Evolutionary conservation across 2,113 vertebrate genomes (phyloP), one percentile per base, ranked within the genome.

Genomic region (Muntiacus reevesi): DNA sequence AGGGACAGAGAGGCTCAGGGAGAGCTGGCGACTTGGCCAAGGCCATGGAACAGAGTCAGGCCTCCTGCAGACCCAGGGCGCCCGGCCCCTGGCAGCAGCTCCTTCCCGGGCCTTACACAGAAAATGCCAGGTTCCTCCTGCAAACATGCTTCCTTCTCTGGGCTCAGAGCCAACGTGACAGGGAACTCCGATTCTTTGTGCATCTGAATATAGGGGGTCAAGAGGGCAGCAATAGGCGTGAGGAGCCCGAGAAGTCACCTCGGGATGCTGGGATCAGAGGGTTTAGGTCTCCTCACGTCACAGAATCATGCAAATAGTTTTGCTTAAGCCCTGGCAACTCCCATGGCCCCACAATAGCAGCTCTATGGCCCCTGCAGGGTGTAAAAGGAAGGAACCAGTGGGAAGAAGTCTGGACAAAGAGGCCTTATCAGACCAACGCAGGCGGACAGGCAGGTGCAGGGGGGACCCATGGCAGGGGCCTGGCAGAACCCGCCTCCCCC

Each of bases 251-350:
- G 14, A 6, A 14, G 50, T 92, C 40, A 12, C n/a, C 43, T 81
- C 11, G 5, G 67, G 50, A 33, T 12, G 7, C 40, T 28, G 3
- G 1, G 45, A 23, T 60, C 45, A 19, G 59, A 78, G 59, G 45
- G 81, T 76, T 62, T 87, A 71, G n/a, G 55, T 16, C 7, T 45
- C 52, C 55, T 57, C 14, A 33, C 13, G 13, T 79, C 10, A 12
- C 7, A 89, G 54, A 27, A 7, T 25, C 30, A 54, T 94, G 97
- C 96, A 98, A 97, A 97, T 86, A 64, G 43, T 95, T 97, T 94
- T 96, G 83, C 54, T 95, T 97, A 94, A 92, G 71, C 43, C 28
- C 54, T 43, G 60, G 59, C 11, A 16, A 85, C 87, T 71, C 83
- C 45, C 57, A 47, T 3, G 47, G 14, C 45, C 85, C 28, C 74